These are phyloP conservation scores for Phocoena sinus DNA, from an alignment of 2,113 vertebrate species.

Conservation along the genomic window DNA sequence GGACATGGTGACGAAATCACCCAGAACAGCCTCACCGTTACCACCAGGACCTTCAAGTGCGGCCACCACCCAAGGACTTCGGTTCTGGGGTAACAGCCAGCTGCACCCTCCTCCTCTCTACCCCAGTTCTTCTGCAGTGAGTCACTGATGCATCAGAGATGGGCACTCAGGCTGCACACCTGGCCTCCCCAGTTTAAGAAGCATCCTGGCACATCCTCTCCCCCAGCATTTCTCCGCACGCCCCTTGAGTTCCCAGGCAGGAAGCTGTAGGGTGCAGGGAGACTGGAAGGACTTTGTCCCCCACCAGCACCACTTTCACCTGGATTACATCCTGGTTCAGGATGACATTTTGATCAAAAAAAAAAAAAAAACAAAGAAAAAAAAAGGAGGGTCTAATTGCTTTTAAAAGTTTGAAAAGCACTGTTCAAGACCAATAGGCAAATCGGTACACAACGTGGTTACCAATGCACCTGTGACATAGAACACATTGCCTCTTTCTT, in stretches of 20 bases:
- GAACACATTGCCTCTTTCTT: neutral
- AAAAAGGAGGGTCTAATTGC: too few species aligned
- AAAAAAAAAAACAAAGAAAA: neutral
- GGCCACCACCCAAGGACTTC: constrained; percentile 36
- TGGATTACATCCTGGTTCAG: neutral
- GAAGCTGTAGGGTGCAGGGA: too few species aligned
- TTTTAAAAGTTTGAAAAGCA: neutral
- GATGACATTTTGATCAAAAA: neutral
- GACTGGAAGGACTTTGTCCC: neutral
- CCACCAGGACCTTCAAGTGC: neutral
- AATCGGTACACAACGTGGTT: neutral
- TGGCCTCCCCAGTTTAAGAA: neutral
- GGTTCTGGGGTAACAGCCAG: neutral
- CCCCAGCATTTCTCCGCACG: fast-evolving
- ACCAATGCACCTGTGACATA: too few species aligned
- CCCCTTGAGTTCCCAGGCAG: neutral
- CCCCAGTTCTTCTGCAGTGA: constrained; percentile 31
- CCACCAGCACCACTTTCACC: neutral
- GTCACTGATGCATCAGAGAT: neutral
- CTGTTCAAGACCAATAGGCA: neutral
- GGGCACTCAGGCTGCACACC: neutral
- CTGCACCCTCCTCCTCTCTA: constrained; percentile 32
- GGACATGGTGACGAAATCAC: neutral
- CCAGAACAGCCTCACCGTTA: neutral
- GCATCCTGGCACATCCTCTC: fast-evolving